Conservation (phyloP, 2,888 invertebrate species). For the Caenorhabditis sinica region DNA sequence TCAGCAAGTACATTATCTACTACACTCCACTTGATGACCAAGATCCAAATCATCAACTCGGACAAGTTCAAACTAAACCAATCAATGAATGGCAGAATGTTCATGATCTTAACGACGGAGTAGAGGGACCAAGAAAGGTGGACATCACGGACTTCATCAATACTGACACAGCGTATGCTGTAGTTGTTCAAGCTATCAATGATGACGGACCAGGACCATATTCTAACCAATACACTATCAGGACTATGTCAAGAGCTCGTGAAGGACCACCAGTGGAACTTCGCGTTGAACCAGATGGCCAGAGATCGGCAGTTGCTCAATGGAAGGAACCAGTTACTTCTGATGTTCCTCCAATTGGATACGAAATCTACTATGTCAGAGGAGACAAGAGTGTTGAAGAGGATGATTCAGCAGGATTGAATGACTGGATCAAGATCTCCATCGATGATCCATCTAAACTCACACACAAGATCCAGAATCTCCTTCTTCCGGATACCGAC, state of each 20-base stretch:
- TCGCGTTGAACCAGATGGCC: conserved; percentile 80
- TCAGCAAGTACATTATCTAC: conserved; percentile 82
- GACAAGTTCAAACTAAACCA: conserved; percentile 82
- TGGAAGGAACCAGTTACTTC: conserved; percentile 79
- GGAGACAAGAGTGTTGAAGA: conserved; percentile 82
- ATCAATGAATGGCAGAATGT: conserved; percentile 81
- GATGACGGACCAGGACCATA: conserved; percentile 83
- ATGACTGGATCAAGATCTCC: conserved; percentile 78
- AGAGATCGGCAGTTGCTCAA: conserved; percentile 78
- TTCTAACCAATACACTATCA: conserved; percentile 80
- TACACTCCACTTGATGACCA: conserved; percentile 83
- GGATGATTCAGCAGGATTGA: conserved; percentile 77
- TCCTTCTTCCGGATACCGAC: conserved; percentile 81
- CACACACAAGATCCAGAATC: conserved; percentile 76
- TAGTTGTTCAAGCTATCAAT: conserved; percentile 83
- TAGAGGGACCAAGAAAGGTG: conserved; percentile 66
- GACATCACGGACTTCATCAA: conserved; percentile 79
- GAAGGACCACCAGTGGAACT: conserved; percentile 82
- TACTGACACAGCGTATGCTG: conserved; percentile 82
- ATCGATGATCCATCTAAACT: conserved; percentile 76
- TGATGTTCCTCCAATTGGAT: conserved; percentile 78
- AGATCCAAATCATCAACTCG: conserved; percentile 79
- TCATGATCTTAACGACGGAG: conserved; percentile 74
- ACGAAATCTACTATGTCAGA: conserved; percentile 81
- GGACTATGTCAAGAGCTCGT: conserved; percentile 81